Percentiles rank a stretch among this genome's conserved stretches.
Conservation (phyloP, 2,888 invertebrate species). For the Aporophyla lueneburgensis region DNA sequence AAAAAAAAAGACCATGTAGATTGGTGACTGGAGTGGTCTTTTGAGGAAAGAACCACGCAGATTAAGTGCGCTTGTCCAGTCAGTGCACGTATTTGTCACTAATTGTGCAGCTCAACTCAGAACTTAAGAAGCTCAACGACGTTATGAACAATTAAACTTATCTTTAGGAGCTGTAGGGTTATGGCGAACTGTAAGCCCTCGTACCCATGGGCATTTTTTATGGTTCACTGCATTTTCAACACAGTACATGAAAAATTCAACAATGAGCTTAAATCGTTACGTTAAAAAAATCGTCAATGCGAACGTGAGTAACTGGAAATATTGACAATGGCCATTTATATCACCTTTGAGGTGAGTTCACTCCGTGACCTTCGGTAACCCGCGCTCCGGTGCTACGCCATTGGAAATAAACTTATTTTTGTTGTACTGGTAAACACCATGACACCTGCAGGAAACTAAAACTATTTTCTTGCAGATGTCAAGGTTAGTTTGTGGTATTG, state of each 20-base stretch:
- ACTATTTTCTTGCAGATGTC: not conserved
- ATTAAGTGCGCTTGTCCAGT: too few species aligned
- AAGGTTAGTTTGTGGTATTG: not conserved
- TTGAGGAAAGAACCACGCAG: too few species aligned
- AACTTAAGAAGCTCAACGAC: too few species aligned
- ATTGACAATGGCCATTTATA: not conserved
- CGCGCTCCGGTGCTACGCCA: not conserved
- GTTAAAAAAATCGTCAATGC: not conserved
- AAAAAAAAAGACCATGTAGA: too few species aligned
- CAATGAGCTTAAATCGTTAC: too few species aligned
- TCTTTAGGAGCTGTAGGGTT: too few species aligned
- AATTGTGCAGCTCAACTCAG: too few species aligned
- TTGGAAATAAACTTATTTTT: not conserved
- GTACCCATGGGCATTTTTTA: not conserved
- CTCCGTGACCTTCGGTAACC: not conserved
- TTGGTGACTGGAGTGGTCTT: too few species aligned
- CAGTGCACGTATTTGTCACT: too few species aligned
- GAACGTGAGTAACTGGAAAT: not conserved
- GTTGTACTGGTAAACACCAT: too few species aligned
- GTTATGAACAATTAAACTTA: not conserved
- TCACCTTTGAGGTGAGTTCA: not conserved
- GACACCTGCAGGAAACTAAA: too few species aligned
- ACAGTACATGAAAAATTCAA: too few species aligned
- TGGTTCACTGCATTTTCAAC: not conserved
- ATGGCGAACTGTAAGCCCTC: not conserved